Conservation (phyloP, 2,113 vertebrate genomes). For the Syngnathus typhle region DNA sequence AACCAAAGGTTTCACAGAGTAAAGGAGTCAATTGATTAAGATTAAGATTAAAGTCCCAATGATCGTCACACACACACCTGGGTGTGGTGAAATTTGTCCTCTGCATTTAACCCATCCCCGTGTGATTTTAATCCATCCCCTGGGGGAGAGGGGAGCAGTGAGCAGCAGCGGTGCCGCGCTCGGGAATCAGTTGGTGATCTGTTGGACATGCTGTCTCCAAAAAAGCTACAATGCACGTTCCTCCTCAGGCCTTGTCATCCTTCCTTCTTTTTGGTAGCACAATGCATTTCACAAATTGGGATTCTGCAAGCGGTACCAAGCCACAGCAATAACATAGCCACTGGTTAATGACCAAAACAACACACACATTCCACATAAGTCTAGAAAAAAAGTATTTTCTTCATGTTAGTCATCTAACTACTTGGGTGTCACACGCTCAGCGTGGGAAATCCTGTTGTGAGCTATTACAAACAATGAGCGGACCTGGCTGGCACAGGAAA, state of each 20-base stretch:
- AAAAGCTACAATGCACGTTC: slow-evolving; percentile 16
- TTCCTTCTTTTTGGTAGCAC: slow-evolving; percentile 18
- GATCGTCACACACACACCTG: too few relatives aligned
- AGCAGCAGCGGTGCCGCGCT: too few relatives aligned
- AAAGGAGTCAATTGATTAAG: slow-evolving; percentile 22
- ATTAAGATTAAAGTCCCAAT: too few relatives aligned
- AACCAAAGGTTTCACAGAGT: slow-evolving; percentile 6
- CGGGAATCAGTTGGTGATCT: too few relatives aligned
- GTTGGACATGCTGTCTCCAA: slow-evolving; percentile 8
- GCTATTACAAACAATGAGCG: background rate
- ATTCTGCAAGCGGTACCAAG: slow-evolving; percentile 31
- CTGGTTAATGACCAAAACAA: slow-evolving; percentile 27
- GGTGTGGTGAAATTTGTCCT: too few relatives aligned
- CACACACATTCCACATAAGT: background rate
- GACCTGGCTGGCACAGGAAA: background rate
- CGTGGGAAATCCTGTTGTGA: background rate
- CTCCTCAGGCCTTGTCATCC: slow-evolving; percentile 4
- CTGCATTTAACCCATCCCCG: too few relatives aligned
- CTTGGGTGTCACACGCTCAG: background rate
- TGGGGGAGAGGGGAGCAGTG: too few relatives aligned
- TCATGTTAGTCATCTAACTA: background rate
- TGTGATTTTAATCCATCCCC: too few relatives aligned
- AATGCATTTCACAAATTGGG: slow-evolving; percentile 22
- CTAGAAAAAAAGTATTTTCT: background rate
- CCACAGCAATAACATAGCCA: slow-evolving; percentile 25